Evolutionary conservation across 2,797 vertebrate species (phyloP).

Genomic region (Tenualosa ilisha): DNA sequence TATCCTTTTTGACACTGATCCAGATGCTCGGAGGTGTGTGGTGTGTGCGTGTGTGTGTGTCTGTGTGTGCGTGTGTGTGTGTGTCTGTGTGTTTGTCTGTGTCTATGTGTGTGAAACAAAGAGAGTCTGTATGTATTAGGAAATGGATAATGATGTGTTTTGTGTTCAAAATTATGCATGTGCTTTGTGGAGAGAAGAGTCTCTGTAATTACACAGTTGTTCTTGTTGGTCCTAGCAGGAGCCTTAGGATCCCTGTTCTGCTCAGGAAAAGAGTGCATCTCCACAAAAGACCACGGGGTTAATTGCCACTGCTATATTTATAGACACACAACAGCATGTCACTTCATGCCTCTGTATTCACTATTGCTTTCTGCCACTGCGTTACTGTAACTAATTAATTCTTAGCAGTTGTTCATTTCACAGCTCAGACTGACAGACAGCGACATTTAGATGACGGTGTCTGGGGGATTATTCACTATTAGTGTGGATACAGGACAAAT

Average conservation of each 20-base stretch:
- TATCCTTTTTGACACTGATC: background rate
- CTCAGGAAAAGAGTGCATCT: background rate
- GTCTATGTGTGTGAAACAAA: conserved; percentile 27
- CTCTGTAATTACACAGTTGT: conserved; percentile 34
- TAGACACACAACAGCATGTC: background rate
- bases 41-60: conserved; percentile 27
- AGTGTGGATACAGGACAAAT: background rate
- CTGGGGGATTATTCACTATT: background rate
- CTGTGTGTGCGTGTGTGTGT: conserved; percentile 29
- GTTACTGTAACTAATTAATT: background rate
- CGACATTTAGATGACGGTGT: background rate
- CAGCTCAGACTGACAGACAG: background rate
- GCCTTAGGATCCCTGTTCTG: background rate
- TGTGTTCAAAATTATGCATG: conserved; percentile 25
- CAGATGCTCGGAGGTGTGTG: background rate
- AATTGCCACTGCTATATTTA: background rate
- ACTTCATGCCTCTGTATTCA: background rate
- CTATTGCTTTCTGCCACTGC: background rate
- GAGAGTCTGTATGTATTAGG: conserved; percentile 20
- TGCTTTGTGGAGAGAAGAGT: background rate
- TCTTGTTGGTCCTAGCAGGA: background rate
- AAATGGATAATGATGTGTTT: conserved; percentile 53
- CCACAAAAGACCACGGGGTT: background rate
- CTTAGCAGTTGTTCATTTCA: background rate
- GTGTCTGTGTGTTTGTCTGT: background rate